These are phyloP conservation scores for Pipistrellus nathusii DNA, from an alignment of 2,797 vertebrate genomes.

Conservation along the genomic window DNA sequence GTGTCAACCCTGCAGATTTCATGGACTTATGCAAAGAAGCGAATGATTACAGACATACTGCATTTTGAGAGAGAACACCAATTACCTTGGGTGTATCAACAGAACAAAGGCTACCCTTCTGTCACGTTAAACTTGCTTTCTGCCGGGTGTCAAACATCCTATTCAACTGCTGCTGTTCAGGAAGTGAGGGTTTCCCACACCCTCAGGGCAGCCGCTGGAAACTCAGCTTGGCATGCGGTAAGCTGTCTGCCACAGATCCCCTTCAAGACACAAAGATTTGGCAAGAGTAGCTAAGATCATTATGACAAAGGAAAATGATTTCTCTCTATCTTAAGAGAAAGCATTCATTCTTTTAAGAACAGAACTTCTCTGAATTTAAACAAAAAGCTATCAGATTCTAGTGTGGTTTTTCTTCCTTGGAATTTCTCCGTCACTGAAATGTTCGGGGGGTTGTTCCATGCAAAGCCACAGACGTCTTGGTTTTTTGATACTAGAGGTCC, in stretches of 20 bases:
- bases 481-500: neutral
- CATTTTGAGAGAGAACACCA: neutral
- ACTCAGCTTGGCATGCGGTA: neutral
- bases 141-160: neutral
- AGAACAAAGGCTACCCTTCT: neutral
- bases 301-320: conserved; percentile 29
- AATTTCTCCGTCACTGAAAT: neutral
- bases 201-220: conserved; percentile 1
- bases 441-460: neutral
- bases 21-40: conserved; percentile 44
- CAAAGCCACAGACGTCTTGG: neutral
- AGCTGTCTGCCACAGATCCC: neutral
- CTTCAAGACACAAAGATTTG: neutral
- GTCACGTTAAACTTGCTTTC: neutral
- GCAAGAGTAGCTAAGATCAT: neutral
- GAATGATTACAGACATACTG: neutral
- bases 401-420: neutral
- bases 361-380: conserved; percentile 6
- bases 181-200: neutral
- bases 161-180: neutral
- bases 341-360: neutral
- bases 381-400: conserved; percentile 21
- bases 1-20: neutral
- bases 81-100: neutral
- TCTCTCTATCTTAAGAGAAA: conserved; percentile 20